These are phyloP conservation scores for Tachystola acroxantha DNA, from an alignment of 2,888 invertebrate genomes.

Conservation along the genomic window DNA sequence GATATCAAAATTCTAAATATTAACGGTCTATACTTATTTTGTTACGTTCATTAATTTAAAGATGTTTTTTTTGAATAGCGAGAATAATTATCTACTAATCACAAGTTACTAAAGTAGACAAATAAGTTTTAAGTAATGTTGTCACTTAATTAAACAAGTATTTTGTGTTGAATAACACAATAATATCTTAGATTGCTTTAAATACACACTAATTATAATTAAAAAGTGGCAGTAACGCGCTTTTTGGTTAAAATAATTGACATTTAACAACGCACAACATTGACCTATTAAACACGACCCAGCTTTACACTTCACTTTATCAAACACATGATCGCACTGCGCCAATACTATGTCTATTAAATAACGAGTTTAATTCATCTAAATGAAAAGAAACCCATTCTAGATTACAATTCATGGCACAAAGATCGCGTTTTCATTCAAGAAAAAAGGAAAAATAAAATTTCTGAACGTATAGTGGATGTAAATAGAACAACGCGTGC, in stretches of 20 bases:
- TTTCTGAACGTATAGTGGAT: constrained; percentile 20
- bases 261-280: constrained; percentile 25
- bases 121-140: too few species aligned
- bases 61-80: too few species aligned
- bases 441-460: constrained; percentile 14
- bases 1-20: too few species aligned
- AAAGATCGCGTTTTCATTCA: constrained; percentile 14
- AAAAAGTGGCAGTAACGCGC: too few species aligned
- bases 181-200: too few species aligned
- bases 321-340: constrained; percentile 57
- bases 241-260: constrained; percentile 10
- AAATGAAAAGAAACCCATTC: not conserved
- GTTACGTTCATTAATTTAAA: too few species aligned
- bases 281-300: constrained; percentile 35
- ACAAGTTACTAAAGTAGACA: too few species aligned
- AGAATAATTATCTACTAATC: too few species aligned
- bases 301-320: constrained; percentile 29
- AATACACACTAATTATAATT: too few species aligned
- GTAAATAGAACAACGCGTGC: constrained; percentile 64
- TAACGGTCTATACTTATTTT: too few species aligned
- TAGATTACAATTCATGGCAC: constrained; percentile 8
- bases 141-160: too few species aligned
- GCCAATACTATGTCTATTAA: constrained; percentile 20
- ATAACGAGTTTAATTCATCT: not conserved
- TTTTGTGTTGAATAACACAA: too few species aligned